A percentile compares a stretch with the other conserved stretches of the same genome.
Conservation (phyloP, 2,113 vertebrate genomes). For the Opisthocomus hoazin region DNA sequence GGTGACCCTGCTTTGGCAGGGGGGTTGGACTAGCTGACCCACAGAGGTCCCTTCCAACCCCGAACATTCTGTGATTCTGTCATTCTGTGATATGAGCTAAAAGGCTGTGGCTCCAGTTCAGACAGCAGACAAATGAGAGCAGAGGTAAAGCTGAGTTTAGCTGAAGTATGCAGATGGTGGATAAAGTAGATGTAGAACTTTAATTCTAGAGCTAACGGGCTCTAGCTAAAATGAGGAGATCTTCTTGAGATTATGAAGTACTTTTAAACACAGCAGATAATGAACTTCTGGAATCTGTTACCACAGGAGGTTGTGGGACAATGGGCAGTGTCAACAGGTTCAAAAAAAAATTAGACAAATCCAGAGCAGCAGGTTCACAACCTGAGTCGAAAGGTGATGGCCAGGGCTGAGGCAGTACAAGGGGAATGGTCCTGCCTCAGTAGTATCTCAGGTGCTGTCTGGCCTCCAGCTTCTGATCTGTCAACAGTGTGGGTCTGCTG, state of each 20-base stretch:
- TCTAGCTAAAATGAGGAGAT: not conserved
- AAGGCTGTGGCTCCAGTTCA: not conserved
- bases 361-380: not conserved
- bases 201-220: not conserved
- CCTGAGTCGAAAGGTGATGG: not conserved
- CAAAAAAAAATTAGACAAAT: not conserved
- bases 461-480: not conserved
- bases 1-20: too few species aligned
- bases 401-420: not conserved
- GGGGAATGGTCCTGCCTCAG: not conserved
- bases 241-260: not conserved
- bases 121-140: not conserved
- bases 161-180: not conserved
- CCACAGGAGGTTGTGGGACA: not conserved
- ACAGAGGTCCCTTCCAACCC: too few species aligned
- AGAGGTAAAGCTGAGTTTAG: not conserved
- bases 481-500: not conserved
- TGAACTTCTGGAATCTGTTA: not conserved
- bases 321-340: not conserved
- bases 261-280: not conserved
- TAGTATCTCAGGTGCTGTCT: not conserved
- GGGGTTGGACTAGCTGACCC: too few species aligned
- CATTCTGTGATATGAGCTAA: too few species aligned
- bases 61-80: too few species aligned
- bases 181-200: not conserved